These are phyloP conservation scores for Drosophila pseudoananassae DNA, from an alignment of 1,140 invertebrate species.

Conservation along the genomic window DNA sequence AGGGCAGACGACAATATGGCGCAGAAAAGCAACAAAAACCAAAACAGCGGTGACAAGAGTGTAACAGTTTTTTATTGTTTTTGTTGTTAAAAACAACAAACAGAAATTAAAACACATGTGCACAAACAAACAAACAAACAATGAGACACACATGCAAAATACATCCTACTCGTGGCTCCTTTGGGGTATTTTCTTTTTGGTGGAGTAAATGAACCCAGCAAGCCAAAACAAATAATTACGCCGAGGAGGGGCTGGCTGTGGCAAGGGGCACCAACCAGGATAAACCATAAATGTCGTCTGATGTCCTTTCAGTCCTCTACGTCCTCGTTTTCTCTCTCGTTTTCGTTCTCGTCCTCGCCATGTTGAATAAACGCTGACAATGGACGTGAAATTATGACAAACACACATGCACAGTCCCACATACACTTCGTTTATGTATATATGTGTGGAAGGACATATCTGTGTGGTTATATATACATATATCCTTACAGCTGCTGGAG, in stretches of 20 bases:
- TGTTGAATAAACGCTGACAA: constrained; percentile 79
- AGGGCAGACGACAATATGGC: constrained; percentile 45
- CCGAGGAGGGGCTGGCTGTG: constrained; percentile 35
- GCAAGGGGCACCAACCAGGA: constrained; percentile 46
- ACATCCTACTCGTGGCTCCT: constrained; percentile 40
- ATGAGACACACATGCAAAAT: constrained; percentile 40
- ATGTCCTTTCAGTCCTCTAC: constrained; percentile 29
- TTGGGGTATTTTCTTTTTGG: constrained; percentile 61
- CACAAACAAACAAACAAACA: constrained; percentile 58
- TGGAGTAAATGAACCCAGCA: constrained; percentile 80
- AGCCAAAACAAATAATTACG: constrained; percentile 82
- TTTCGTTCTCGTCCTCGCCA: constrained; percentile 28
- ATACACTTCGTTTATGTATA: background rate
- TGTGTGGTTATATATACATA: constrained; percentile 1
- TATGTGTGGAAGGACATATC: constrained; percentile 3
- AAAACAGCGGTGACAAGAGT: constrained; percentile 47
- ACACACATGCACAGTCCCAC: constrained; percentile 16
- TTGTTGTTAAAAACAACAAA: constrained; percentile 67
- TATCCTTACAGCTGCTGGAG: constrained; percentile 40
- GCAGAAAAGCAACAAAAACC: constrained; percentile 17
- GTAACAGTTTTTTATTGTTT: constrained; percentile 70
- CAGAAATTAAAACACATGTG: constrained; percentile 82
- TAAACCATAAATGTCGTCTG: constrained; percentile 40
- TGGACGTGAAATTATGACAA: constrained; percentile 82
- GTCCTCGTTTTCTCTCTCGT: constrained; percentile 16